Conservation (phyloP, 2,113 vertebrate species). For the Candoia aspera region DNA sequence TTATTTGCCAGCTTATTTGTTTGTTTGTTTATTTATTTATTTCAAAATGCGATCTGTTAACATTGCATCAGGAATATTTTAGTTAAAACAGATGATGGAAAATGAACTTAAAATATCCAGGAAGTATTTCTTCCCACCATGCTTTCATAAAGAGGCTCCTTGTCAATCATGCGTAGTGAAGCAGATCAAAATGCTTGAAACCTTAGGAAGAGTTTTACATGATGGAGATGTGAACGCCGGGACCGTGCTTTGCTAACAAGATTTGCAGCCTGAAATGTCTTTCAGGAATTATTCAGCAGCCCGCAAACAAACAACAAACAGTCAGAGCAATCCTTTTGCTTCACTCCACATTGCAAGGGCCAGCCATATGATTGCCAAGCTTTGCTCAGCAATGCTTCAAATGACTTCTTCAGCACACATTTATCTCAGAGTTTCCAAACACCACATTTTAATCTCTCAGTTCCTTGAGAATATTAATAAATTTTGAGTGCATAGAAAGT, state of each 20-base stretch:
- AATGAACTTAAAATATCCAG: conserved; percentile 63
- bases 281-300: conserved; percentile 63
- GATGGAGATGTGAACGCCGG: conserved; percentile 55
- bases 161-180: conserved; percentile 68
- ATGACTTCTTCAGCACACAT: conserved; percentile 54
- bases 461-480: conserved; percentile 71
- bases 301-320: conserved; percentile 58
- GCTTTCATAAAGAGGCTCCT: conserved; percentile 62
- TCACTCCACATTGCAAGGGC: conserved; percentile 47
- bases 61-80: conserved; percentile 72
- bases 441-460: conserved; percentile 56
- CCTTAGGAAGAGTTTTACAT: conserved; percentile 61
- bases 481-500: conserved; percentile 20
- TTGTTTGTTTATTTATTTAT: conserved; percentile 6
- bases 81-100: conserved; percentile 69
- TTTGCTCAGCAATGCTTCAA: conserved; percentile 66
- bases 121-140: conserved; percentile 52
- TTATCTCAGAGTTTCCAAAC: conserved; percentile 69
- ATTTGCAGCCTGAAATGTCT: conserved; percentile 58
- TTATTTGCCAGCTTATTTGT: fast-evolving
- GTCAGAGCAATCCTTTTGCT: conserved; percentile 49
- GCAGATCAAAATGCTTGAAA: conserved; percentile 51
- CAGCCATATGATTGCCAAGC: conserved; percentile 55
- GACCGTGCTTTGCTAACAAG: conserved; percentile 48
- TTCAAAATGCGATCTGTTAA: conserved; percentile 59